Evolutionary conservation across 2,113 vertebrate species (phyloP).

Genomic region (Paramormyrops kingsleyae): DNA sequence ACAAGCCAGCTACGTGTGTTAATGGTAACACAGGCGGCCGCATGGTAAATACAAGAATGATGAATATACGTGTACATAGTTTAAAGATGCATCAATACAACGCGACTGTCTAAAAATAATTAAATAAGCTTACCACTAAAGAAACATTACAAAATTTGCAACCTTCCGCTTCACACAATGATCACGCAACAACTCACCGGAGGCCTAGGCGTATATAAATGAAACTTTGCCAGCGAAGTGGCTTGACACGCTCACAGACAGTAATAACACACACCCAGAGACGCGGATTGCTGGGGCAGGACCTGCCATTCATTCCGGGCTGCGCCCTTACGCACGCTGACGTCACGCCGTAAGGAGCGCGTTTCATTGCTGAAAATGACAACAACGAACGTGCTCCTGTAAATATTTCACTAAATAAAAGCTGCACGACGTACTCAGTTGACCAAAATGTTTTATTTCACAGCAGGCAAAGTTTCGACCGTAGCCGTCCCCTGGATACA

Average conservation of each 20-base stretch:
- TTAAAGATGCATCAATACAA: neutral
- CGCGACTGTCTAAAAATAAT: neutral
- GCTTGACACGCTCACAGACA: neutral
- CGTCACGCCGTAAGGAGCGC: neutral
- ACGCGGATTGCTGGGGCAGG: neutral
- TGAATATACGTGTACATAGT: neutral
- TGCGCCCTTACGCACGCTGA: neutral
- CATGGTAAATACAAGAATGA: neutral
- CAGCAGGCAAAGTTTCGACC: neutral
- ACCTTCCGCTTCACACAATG: neutral
- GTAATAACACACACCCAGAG: neutral
- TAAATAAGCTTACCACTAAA: neutral
- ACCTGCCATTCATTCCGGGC: neutral
- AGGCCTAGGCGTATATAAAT: neutral
- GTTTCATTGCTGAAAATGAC: neutral
- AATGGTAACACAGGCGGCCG: neutral
- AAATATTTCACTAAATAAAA: neutral
- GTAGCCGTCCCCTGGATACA: neutral
- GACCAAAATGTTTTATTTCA: neutral
- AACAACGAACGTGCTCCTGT: neutral
- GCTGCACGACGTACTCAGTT: neutral
- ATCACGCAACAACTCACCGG: neutral
- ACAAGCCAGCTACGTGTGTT: neutral
- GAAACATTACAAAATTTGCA: neutral
- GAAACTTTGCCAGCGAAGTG: neutral